Evolutionary conservation across 2,797 vertebrate species (phyloP), one percentile per base, ranked within the genome.

Genomic region (Tympanoctomys barrerae): DNA sequence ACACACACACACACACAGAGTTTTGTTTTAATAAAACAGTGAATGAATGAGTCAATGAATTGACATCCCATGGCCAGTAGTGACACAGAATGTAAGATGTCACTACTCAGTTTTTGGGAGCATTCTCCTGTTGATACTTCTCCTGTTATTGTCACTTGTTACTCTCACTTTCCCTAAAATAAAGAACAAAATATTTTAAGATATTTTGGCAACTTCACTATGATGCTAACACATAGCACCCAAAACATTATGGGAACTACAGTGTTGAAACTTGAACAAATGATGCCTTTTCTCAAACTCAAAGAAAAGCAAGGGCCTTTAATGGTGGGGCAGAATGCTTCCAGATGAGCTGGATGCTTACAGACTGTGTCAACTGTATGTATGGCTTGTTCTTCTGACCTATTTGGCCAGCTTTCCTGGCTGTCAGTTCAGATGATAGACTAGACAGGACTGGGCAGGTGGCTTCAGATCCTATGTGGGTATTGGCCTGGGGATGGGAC

Each of bases 241-340:
- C 26, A n/a, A 39, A 80, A 5, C 28, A 1, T 49, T 18, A 28
- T 0, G 1, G 54, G 54, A 61, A 3, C n/a, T 7, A 10, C 0
- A 14, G 6, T n/a, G 59, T 11, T 61, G 82, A 85, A 82, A 77
- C 39, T 2, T 7, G 16, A 31, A 7, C 12, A 22, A 26, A 33
- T n/a, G 16, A 7, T 10, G 39, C 2, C 33, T 1, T 31, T 28
- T 71, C 46, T 21, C 0, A 28, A 81, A n/a, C 14, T 13, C 80
- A 16, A 3, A 3, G 39, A 21, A 61, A 42, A 87, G 66, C 24
- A 64, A 39, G 46, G 39, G 7, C 73, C 33, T 49, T 39, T 33
- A 42, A 13, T 1, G 8, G 52, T 42, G 28, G 57, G 8, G 24
- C 0, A 42, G 21, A 61, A 19, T 2, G 24, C 71, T 91, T 52